phyloP scores from a whole-genome alignment of 2,888 invertebrate genomes.

The Mythimna loreyi region DNA sequence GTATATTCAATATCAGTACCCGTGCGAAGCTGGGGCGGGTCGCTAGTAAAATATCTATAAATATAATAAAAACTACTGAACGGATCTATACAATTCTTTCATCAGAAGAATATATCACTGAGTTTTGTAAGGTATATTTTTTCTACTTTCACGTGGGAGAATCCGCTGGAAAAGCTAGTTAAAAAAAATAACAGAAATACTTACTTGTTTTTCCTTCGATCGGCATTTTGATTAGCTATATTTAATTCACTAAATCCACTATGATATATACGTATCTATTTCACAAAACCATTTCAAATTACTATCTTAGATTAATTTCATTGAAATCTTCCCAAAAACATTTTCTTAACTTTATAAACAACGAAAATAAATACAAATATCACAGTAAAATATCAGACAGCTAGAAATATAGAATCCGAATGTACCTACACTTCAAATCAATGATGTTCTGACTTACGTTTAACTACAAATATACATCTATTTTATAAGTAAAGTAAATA shows the following conservation, averaged over 20 bases:
- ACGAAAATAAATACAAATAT: neutral
- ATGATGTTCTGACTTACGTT: no score
- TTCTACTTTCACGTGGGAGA: no score
- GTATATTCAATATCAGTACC: no score
- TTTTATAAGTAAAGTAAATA: neutral
- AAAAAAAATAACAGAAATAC: slow-evolving; percentile 1
- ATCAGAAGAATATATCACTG: no score
- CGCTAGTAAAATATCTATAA: no score
- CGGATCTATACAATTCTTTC: no score
- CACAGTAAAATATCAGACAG: neutral
- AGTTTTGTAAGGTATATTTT: no score
- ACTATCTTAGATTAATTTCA: neutral
- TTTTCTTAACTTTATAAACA: neutral
- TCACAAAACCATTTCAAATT: slow-evolving; percentile 14
- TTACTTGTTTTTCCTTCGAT: slow-evolving; percentile 55
- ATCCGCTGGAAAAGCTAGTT: no score
- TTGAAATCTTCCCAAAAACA: neutral
- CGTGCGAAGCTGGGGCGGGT: no score
- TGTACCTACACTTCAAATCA: no score
- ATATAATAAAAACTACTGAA: no score
- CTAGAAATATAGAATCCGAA: neutral
- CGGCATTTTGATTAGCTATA: slow-evolving; percentile 30
- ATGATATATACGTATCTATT: neutral
- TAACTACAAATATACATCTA: neutral
- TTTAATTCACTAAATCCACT: neutral